Base-by-base conservation (phyloP, 2,113 vertebrate species). In the Psettodes erumei region DNA sequence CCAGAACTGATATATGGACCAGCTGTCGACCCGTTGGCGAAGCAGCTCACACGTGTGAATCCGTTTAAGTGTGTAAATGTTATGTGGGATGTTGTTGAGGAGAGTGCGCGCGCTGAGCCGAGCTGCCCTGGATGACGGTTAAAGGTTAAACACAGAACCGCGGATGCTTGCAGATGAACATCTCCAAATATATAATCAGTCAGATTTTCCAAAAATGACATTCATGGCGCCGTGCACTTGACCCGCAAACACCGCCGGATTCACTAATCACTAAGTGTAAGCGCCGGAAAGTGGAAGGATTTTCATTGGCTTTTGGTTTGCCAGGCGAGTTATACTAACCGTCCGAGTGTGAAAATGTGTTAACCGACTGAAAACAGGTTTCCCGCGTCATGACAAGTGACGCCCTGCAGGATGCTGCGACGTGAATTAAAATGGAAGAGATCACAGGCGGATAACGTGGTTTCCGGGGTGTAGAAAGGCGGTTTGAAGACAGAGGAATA, bases 401-500 rank as follows among this genome's bases (percentile, higher is more conserved):
- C 12, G 18, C 19, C 50, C 38, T 30, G 23, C 27, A 37, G 45
- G 37, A 61, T 8, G 47, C 40, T 43, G 32, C 59, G 9, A 27
- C 45, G 35, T 35, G 38, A 70, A 60, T 8, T 40, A 63, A 51
- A 38, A 60, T 51, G 30, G 23, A 55, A 28, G 32, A 66, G 51
- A 68, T 48, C 25, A 58, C 42, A 59, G 45, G 16, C 33, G n/a
- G 30, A 37, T 5, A 19, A 12, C 11, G n/a, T 15, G 54, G 35
- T 45, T 55, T 35, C 28, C 28, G 21, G 53, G 62, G 59, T 55
- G 32, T 48, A n/a, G n/a, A 55, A 65, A 69, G 37, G 16, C 9
- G 21, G 19, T 47, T 55, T 50, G 50, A 32, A 21, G 33, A 21
- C 6, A 55, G 64, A 75, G 48, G 71, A 72, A 76, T 78, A 75